Percentiles rank a stretch among this genome's conserved stretches.
Evolutionary conservation across 1,140 invertebrate genomes (phyloP).

Genomic region (Ladona fulva): DNA sequence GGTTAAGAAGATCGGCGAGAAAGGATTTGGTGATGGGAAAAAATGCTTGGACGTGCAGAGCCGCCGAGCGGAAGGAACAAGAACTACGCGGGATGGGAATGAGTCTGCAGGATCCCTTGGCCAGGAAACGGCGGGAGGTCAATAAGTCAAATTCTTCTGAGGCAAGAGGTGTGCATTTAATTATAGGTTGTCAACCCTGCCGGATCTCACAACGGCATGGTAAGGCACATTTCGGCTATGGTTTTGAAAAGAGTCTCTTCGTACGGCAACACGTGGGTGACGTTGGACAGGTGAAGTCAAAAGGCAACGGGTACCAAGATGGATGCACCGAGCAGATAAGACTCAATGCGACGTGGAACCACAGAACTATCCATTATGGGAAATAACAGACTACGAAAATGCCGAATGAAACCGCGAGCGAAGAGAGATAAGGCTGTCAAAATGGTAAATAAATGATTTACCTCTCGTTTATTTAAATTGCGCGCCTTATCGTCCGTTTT

Average conservation of each 20-base stretch:
- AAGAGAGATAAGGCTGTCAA: not conserved
- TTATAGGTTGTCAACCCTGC: constrained; percentile 8
- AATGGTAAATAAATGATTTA: constrained; percentile 10
- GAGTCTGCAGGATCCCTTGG: not conserved
- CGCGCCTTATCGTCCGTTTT: not conserved
- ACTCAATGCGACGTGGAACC: not conserved
- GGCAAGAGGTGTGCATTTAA: constrained; percentile 8
- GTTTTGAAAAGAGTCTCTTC: not conserved
- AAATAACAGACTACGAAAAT: constrained; percentile 6
- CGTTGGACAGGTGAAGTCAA: constrained; percentile 7
- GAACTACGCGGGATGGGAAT: constrained; percentile 7
- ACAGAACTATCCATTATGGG: not conserved
- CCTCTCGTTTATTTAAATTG: not conserved
- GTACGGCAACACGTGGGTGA: not conserved
- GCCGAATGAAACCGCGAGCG: not conserved
- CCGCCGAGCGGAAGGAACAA: not conserved
- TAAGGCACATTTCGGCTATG: constrained; percentile 4
- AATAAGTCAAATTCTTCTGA: constrained; percentile 6
- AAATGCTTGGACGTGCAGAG: not conserved
- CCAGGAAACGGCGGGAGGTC: not conserved
- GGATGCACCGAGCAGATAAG: constrained; percentile 3
- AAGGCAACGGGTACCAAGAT: not conserved
- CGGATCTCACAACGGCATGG: not conserved
- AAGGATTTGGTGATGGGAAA: not conserved
- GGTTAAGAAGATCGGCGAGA: not conserved